Evolutionary conservation across 2,797 vertebrate genomes (phyloP).

Genomic region (Thunnus albacares): DNA sequence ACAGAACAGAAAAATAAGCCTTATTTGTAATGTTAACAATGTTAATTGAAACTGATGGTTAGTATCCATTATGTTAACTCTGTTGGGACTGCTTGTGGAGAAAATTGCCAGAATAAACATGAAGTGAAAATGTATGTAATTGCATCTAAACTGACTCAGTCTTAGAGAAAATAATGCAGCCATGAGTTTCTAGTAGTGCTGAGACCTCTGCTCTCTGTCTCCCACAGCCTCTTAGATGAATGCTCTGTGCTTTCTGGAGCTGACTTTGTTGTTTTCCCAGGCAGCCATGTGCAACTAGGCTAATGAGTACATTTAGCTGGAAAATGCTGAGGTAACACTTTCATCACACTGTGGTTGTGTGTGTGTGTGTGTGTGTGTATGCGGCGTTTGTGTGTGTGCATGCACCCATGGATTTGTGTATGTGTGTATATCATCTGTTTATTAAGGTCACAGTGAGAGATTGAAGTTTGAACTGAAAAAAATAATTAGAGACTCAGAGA

Average conservation of each 20-base stretch:
- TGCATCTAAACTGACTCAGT: constrained; percentile 51
- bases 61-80: constrained; percentile 26
- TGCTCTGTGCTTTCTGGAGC: constrained; percentile 83
- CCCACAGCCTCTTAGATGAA: constrained; percentile 81
- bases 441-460: constrained; percentile 80
- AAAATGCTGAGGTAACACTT: constrained; percentile 87
- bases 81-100: constrained; percentile 15
- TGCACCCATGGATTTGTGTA: constrained; percentile 33
- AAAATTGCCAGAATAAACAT: constrained; percentile 37
- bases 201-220: constrained; percentile 83
- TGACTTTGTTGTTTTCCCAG: constrained; percentile 88
- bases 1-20: constrained; percentile 8
- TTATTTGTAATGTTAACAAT: background rate
- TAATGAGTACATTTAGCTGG: constrained; percentile 87
- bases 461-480: constrained; percentile 73
- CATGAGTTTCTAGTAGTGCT: constrained; percentile 71
- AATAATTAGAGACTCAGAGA: constrained; percentile 73
- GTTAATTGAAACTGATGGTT: constrained; percentile 30
- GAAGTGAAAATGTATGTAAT: constrained; percentile 41
- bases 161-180: constrained; percentile 68
- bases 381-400: constrained; percentile 18
- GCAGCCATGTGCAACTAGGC: constrained; percentile 87
- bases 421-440: constrained; percentile 74
- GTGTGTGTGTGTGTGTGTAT: constrained; percentile 44
- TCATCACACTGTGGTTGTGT: constrained; percentile 71